Evolutionary conservation across 53 echinoderm and acorn worm genomes (phyloP).

Genomic region (Arbacia lixula): DNA sequence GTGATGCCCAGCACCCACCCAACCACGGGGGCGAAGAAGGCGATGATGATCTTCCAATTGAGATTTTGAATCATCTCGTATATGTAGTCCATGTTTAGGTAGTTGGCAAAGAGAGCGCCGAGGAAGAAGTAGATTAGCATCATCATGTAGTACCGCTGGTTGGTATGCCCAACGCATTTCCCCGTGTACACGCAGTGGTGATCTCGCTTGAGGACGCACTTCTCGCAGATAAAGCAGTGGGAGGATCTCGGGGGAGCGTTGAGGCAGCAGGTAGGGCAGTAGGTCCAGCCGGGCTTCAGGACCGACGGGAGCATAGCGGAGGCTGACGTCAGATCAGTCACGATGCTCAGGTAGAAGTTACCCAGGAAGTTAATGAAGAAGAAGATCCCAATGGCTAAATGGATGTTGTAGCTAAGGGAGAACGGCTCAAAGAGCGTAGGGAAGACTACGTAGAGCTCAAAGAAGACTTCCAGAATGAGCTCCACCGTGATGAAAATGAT

Average conservation of each 20-base stretch:
- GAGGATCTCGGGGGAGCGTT: conserved; percentile 81
- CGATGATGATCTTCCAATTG: conserved; percentile 60
- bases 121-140: conserved; percentile 68
- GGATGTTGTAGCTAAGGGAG: conserved; percentile 64
- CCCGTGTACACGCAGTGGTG: conserved; percentile 90
- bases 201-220: conserved; percentile 80
- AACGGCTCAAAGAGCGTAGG: conserved; percentile 72
- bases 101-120: conserved; percentile 78
- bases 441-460: conserved; percentile 78
- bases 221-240: conserved; percentile 77
- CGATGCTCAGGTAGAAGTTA: conserved; percentile 78
- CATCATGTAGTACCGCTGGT: conserved; percentile 87
- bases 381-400: conserved; percentile 74
- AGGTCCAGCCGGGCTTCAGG: conserved; percentile 78
- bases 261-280: conserved; percentile 74
- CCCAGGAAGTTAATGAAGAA: conserved; percentile 77
- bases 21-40: conserved; percentile 70
- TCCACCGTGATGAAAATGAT: conserved; percentile 60
- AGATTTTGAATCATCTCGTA: conserved; percentile 59
- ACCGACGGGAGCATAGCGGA: conserved; percentile 71
- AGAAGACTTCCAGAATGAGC: conserved; percentile 53
- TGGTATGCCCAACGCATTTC: conserved; percentile 81
- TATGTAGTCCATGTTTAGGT: conserved; percentile 78
- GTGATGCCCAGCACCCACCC: conserved; percentile 60
- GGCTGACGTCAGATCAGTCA: conserved; percentile 69